Evolutionary conservation across 2,113 vertebrate genomes (phyloP).

Genomic region (Grantiella picta): DNA sequence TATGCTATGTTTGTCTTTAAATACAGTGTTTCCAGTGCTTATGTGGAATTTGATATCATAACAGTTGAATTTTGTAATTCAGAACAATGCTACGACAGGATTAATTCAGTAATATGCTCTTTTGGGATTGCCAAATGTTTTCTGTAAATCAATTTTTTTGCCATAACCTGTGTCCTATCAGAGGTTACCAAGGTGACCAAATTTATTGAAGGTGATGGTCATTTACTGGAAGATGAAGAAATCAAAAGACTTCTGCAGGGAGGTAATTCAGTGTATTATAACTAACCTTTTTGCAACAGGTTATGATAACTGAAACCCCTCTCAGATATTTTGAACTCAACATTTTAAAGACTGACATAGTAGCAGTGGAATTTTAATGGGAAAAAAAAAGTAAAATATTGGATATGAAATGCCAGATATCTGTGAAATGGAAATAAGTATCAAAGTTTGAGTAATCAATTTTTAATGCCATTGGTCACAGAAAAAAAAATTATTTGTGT

Average conservation of each 20-base stretch:
- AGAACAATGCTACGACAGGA: neutral
- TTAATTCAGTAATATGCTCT: neutral
- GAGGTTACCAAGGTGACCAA: constrained; percentile 85
- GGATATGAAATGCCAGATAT: neutral
- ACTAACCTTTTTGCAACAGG: constrained; percentile 73
- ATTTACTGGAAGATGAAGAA: constrained; percentile 84
- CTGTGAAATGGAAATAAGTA: neutral
- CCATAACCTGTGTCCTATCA: constrained; percentile 78
- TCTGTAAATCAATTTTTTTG: constrained; percentile 59
- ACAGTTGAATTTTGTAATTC: neutral
- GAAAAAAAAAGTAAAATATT: neutral
- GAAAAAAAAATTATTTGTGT: accelerated
- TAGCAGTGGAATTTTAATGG: neutral
- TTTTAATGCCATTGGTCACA: neutral
- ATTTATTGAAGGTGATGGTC: constrained; percentile 83
- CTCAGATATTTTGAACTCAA: neutral
- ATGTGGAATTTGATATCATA: neutral
- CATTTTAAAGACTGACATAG: constrained; percentile 76
- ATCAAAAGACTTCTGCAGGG: constrained; percentile 84
- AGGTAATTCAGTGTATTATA: constrained; percentile 78
- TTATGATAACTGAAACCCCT: constrained; percentile 31
- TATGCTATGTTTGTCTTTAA: neutral
- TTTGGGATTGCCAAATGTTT: neutral
- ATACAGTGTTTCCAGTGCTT: neutral
- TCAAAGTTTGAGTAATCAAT: neutral